Conservation (phyloP, 2,113 vertebrate species). For the Xiphorhynchus elegans region DNA sequence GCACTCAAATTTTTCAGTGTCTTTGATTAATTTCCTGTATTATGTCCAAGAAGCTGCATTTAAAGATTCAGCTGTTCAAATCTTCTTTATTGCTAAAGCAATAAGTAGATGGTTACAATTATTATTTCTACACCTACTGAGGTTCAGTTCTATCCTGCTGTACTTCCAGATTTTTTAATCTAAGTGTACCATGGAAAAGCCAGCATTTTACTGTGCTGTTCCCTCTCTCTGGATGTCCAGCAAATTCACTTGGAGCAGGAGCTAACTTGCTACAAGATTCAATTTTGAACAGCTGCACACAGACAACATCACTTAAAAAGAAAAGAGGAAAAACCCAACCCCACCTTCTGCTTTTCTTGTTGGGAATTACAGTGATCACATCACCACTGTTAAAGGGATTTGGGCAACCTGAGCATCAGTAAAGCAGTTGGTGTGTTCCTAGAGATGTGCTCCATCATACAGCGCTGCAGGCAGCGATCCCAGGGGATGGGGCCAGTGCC, state of each 20-base stretch:
- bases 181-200: neutral
- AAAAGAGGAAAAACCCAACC: neutral
- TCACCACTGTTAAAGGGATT: neutral
- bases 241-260: neutral
- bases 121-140: neutral
- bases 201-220: neutral
- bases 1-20: neutral
- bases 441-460: neutral
- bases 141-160: neutral
- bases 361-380: neutral
- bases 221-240: neutral
- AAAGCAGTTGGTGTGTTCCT: neutral
- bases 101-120: neutral
- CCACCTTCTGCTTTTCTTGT: neutral
- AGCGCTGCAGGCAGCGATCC: neutral
- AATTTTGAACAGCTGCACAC: neutral
- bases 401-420: neutral
- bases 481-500: accelerated
- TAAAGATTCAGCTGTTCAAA: neutral
- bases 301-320: neutral
- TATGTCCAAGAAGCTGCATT: neutral
- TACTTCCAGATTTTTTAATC: neutral
- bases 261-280: neutral
- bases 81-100: neutral
- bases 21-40: neutral